Evolutionary conservation across 2,888 invertebrate species (phyloP), one percentile per base, ranked within the genome.

Genomic region (Galerucella calmariensis): DNA sequence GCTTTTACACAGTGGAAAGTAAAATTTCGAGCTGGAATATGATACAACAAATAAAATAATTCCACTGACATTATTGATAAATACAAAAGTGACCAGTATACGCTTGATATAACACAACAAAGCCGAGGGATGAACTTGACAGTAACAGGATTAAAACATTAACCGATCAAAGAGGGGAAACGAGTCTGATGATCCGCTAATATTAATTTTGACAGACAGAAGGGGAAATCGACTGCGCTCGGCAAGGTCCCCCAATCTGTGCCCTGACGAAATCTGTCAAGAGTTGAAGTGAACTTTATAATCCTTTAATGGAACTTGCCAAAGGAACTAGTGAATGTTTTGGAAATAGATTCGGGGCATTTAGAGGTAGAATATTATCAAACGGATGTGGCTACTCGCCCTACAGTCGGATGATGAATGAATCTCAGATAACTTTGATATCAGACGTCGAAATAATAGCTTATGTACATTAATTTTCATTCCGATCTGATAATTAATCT

Each of bases 121-220:
- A 58, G 62, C 70, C 69, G 63, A 53, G 69, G 75, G 70, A 73
- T 71, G 73, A 62, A 74, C 63, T 69, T 72, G 68, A 71, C 70
- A 68, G 74, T 75, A 79, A 79, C 77, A 78, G 73, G 79, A 79
- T 79, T 79, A 79, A 75, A 79, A 79, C 78, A 79, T 79, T 79
- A 78, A 75, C 69, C 65, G 69, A 74, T 68, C 67, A 72, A 48
- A 74, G 68, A 72, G 77, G 76, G 77, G 77, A 70, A 74, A 61
- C 66, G 74, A 66, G 69, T 27, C 46, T 66, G 73, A 67, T 67
- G 75, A 72, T 69, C 77, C 68, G 69, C 70, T 73, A 73, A 75
- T 77, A 80, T 80, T 78, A 79, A 81, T 80, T 80, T 78, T 79
- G 78, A 81, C 79, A 79, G 78, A 79, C 79, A 77, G 67, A 77